Percentiles rank a stretch among this genome's conserved stretches.
These are phyloP conservation scores for Schlechtendalia chinensis DNA, from an alignment of 1,140 invertebrate genomes.

Conservation along the genomic window DNA sequence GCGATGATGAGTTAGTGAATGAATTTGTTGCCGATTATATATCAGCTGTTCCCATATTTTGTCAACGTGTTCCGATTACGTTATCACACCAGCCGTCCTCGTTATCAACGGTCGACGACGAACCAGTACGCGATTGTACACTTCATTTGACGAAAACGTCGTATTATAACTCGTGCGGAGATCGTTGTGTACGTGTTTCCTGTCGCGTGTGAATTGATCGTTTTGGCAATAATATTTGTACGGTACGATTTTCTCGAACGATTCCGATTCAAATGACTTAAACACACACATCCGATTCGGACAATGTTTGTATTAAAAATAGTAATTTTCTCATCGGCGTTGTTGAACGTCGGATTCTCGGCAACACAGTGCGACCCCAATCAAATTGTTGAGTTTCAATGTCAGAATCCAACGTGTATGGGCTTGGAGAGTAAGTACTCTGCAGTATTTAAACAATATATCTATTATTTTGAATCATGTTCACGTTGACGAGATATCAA, in stretches of 20 bases:
- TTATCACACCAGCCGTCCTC: background rate
- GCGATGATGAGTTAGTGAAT: too few relatives aligned
- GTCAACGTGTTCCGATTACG: constrained; percentile 20
- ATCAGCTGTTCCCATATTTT: constrained; percentile 7
- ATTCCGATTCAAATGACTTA: constrained; percentile 9
- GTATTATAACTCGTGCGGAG: background rate
- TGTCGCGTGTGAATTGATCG: too few relatives aligned
- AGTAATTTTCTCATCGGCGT: background rate
- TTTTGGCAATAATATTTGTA: background rate
- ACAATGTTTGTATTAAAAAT: constrained; percentile 38
- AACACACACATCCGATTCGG: too few relatives aligned
- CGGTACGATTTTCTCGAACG: background rate
- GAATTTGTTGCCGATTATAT: too few relatives aligned
- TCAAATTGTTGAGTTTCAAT: background rate
- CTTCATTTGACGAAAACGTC: background rate
- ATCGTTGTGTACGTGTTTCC: background rate
- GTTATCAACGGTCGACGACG: background rate
- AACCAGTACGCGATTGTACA: background rate
- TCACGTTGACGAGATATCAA: too few relatives aligned
- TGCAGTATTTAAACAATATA: too few relatives aligned
- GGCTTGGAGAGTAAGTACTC: background rate
- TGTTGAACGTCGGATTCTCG: background rate
- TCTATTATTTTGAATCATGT: too few relatives aligned
- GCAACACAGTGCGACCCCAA: background rate
- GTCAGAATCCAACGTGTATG: background rate